Evolutionary conservation across 2,888 invertebrate species (phyloP).

Genomic region (Hydroisotoma schaefferi): DNA sequence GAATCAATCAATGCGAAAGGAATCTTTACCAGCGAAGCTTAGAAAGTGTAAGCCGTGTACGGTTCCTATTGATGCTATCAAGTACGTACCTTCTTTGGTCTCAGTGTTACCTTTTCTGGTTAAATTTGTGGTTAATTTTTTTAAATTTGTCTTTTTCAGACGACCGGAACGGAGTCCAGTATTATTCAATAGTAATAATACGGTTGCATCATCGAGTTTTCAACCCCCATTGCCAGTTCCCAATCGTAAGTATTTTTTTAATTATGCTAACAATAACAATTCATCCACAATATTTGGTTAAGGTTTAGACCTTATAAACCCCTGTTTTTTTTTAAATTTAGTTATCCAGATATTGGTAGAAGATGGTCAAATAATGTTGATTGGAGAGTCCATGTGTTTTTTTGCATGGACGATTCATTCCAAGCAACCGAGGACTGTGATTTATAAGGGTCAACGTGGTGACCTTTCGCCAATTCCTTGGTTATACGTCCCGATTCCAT

Average conservation of each 20-base stretch:
- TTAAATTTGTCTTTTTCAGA: too few relatives aligned
- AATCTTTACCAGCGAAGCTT: not conserved
- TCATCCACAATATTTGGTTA: too few relatives aligned
- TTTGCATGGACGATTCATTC: constrained; percentile 24
- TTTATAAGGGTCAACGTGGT: constrained; percentile 25
- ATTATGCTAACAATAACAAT: not conserved
- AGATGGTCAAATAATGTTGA: constrained; percentile 25
- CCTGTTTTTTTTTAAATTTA: not conserved
- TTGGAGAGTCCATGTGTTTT: constrained; percentile 24
- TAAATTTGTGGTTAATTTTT: too few relatives aligned
- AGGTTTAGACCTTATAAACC: not conserved
- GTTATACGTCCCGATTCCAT: constrained; percentile 33
- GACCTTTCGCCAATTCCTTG: constrained; percentile 27
- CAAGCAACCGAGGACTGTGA: constrained; percentile 22
- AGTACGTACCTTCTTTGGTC: not conserved
- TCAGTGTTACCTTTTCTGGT: too few relatives aligned
- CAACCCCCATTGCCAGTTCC: not conserved
- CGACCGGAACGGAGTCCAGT: too few relatives aligned
- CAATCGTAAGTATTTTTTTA: not conserved
- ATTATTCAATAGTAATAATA: too few relatives aligned
- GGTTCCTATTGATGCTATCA: not conserved
- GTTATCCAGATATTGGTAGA: constrained; percentile 17
- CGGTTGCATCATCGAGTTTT: not conserved
- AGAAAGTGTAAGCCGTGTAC: not conserved
- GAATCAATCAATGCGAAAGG: not conserved